Evolutionary conservation across 2,888 invertebrate species (phyloP).

Genomic region (Dryocosmus kuriphilus): DNA sequence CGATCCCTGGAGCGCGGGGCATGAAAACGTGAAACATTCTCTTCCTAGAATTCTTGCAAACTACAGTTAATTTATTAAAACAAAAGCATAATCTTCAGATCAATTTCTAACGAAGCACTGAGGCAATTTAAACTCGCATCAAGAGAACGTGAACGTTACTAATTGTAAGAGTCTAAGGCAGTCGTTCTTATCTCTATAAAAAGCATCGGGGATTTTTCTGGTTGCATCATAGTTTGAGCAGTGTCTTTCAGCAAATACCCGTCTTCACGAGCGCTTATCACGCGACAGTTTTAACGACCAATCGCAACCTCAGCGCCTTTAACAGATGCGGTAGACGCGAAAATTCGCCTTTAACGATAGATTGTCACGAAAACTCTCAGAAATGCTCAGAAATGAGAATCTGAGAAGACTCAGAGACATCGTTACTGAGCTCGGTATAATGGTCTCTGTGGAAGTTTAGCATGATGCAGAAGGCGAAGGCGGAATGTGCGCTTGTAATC

Average conservation of each 20-base stretch:
- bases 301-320: slow-evolving; percentile 52
- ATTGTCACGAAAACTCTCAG: slow-evolving; percentile 58
- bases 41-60: too few relatives aligned
- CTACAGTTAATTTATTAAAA: too few relatives aligned
- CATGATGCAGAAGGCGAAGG: slow-evolving; percentile 45
- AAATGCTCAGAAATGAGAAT: slow-evolving; percentile 55
- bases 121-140: neutral
- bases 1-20: too few relatives aligned
- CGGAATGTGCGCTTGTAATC: slow-evolving; percentile 48
- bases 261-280: slow-evolving; percentile 48
- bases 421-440: slow-evolving; percentile 37
- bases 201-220: neutral
- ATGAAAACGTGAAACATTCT: too few relatives aligned
- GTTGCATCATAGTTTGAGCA: slow-evolving; percentile 11
- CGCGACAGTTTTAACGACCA: slow-evolving; percentile 58
- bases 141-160: neutral
- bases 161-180: neutral
- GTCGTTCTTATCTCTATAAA: neutral
- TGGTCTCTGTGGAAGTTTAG: neutral
- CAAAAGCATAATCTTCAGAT: neutral
- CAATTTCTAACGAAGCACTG: neutral
- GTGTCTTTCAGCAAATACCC: slow-evolving; percentile 37
- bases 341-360: slow-evolving; percentile 60
- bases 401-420: slow-evolving; percentile 43
- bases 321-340: slow-evolving; percentile 52